Evolutionary conservation across 2,113 vertebrate genomes (phyloP).

Genomic region (Phocoena phocoena): DNA sequence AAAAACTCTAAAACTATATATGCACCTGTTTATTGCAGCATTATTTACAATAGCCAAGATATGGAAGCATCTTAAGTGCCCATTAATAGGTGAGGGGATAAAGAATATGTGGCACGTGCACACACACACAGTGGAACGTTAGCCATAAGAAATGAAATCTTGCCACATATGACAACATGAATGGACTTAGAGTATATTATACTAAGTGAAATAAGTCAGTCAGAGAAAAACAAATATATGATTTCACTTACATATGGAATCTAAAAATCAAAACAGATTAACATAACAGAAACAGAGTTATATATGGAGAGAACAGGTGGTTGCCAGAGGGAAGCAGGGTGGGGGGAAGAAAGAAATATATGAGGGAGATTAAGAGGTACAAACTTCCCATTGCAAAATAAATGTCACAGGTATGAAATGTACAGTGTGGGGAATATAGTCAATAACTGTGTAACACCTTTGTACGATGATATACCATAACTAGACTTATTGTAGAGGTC

Average conservation of each 20-base stretch:
- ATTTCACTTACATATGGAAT: neutral
- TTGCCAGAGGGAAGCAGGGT: neutral
- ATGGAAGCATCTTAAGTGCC: neutral
- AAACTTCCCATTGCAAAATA: neutral
- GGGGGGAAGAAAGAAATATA: neutral
- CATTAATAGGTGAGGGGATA: neutral
- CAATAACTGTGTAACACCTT: neutral
- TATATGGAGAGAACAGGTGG: neutral
- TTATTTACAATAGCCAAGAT: neutral
- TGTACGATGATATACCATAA: neutral
- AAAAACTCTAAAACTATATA: neutral
- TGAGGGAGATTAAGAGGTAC: neutral
- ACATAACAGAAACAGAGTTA: neutral
- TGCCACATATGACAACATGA: too few relatives aligned
- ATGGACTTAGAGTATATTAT: neutral
- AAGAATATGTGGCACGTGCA: neutral
- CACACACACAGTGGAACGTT: too few relatives aligned
- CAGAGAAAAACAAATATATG: neutral
- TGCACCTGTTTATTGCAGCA: rapidly evolving
- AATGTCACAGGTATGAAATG: neutral
- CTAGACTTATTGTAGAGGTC: neutral
- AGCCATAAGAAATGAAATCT: too few relatives aligned
- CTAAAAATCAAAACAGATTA: neutral
- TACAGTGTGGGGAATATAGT: neutral
- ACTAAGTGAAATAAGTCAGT: neutral